phyloP scores from a whole-genome alignment of 2,113 vertebrate genomes.

The Grallaria varia region DNA sequence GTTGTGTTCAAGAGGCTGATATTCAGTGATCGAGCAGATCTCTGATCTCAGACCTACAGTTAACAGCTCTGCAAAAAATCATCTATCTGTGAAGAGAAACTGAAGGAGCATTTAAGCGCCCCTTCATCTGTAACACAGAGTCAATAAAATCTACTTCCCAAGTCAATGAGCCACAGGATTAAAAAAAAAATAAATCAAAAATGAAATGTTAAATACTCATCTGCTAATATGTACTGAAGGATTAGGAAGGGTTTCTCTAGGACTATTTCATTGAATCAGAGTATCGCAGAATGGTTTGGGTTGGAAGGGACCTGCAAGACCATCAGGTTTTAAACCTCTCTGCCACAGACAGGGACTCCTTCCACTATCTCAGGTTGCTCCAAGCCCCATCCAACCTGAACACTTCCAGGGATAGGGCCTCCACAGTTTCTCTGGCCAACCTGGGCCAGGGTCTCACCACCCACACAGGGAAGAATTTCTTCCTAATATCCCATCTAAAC shows the following conservation, averaged over 20 bases:
- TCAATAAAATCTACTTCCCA: neutral
- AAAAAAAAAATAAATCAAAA: neutral
- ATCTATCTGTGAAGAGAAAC: neutral
- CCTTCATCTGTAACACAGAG: neutral
- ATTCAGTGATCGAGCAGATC: neutral
- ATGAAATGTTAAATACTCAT: rapidly evolving
- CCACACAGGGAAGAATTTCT: neutral
- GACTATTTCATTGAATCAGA: neutral
- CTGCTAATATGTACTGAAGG: neutral
- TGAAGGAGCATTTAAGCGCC: neutral
- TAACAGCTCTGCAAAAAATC: neutral
- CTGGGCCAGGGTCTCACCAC: too few species aligned
- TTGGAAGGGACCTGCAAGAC: neutral
- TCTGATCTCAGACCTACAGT: neutral
- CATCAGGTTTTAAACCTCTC: neutral
- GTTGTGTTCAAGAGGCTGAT: neutral
- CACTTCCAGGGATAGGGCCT: neutral
- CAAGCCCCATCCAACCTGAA: neutral
- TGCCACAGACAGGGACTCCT: neutral
- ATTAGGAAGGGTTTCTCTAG: neutral
- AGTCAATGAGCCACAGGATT: neutral
- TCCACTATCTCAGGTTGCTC: neutral
- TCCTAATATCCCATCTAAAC: neutral
- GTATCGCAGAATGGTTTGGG: neutral
- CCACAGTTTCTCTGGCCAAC: neutral